Base-by-base conservation (phyloP, 1,140 invertebrate genomes). In the Procambarus virginalis region DNA sequence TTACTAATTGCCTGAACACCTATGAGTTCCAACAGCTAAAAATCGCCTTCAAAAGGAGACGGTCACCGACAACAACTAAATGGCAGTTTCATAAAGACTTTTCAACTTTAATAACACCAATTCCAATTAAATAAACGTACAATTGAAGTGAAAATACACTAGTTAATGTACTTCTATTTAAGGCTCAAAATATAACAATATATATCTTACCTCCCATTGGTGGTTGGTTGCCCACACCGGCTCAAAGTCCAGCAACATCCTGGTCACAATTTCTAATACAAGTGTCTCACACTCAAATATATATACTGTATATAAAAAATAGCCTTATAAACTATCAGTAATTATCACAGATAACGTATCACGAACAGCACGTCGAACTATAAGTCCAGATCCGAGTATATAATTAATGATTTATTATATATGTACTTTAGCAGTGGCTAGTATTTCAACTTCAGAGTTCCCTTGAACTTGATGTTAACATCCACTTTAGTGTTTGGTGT, bases 171-270 rank as follows among this genome's bases (percentile, higher is more conserved):
- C 22, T 81, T 60, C 58, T 60, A 12, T 9, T 20, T 48, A 22
- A 60, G 22, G 79, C n/a, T 60, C 2, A 45, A 10, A 60, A 22
- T 3, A 4, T 2, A 17, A 17, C 17, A 17, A 68, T 68, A 68
- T 68, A 17, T 60, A 14, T 45, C 84, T 86, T 76, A 86, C 84
- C 84, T 86, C 84, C n/a, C 48, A n/a, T 12, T 51, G 55, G 73
- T 49, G 45, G 49, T 22, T 51, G 12, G 12, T 46, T n/a, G 84
- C 60, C 84, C 84, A 86, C 70, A 55, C 55, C 17, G 84, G 84
- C 22, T 86, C 84, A 45, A 77, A 49, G 51, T 86, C 84, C 75
- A 86, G 55, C 49, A 86, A 77, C 84, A 86, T 86, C 49, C 9
- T 86, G 17, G 4, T 17, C 4, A 10, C 12, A 64, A 17, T 20